Conservation (phyloP, 2,797 vertebrate genomes). For the Anabacerthia variegaticeps region DNA sequence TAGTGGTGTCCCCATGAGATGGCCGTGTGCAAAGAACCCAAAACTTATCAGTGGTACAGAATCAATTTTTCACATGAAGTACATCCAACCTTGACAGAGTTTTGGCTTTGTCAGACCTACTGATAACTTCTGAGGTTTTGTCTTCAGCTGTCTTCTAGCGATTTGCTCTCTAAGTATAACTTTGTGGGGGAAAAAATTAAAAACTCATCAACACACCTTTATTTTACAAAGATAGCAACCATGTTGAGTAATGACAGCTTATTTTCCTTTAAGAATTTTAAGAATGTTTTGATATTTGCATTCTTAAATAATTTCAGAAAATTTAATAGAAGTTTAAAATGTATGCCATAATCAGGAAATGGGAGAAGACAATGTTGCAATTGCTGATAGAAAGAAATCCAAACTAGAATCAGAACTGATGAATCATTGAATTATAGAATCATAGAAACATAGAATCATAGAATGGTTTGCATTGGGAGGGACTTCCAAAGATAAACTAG, state of each 20-base stretch:
- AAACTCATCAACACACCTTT: accelerated
- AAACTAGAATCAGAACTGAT: background rate
- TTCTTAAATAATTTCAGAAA: background rate
- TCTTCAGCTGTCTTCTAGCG: background rate
- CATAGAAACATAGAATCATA: background rate
- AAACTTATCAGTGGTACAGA: background rate
- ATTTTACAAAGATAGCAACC: background rate
- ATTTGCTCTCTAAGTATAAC: background rate
- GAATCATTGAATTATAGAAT: background rate
- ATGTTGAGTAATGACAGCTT: background rate
- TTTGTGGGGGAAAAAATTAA: accelerated
- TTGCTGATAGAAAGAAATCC: background rate
- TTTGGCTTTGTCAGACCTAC: background rate
- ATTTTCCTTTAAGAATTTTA: background rate
- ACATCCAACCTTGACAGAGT: background rate
- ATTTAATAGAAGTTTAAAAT: background rate
- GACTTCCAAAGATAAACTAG: background rate
- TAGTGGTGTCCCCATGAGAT: background rate
- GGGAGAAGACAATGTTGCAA: background rate
- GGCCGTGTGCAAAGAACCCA: background rate
- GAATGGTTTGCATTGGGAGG: background rate
- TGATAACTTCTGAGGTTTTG: background rate
- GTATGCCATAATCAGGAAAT: background rate
- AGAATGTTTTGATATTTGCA: background rate
- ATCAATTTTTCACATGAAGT: background rate